These are phyloP conservation scores for Sinella curviseta DNA, from an alignment of 1,140 invertebrate genomes.

Conservation along the genomic window DNA sequence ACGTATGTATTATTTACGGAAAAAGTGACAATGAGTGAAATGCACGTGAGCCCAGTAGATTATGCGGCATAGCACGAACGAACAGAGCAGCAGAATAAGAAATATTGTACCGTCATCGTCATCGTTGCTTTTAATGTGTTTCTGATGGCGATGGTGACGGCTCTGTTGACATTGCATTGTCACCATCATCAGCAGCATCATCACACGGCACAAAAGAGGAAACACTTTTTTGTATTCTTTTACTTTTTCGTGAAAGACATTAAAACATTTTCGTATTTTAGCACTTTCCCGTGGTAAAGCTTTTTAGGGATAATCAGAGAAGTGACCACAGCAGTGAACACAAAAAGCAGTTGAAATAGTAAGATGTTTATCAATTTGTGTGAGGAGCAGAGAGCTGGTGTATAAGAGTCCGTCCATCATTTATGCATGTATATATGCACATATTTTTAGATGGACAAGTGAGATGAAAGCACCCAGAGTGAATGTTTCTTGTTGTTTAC, in stretches of 20 bases:
- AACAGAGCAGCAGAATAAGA: background rate
- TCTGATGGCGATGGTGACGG: background rate
- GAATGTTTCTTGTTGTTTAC: constrained; percentile 3
- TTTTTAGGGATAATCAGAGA: too few relatives aligned
- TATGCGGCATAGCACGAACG: background rate
- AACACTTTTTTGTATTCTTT: too few relatives aligned
- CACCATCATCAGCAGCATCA: background rate
- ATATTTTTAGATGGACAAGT: constrained; percentile 12
- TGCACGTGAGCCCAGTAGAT: background rate
- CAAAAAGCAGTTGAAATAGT: too few relatives aligned
- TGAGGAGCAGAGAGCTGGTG: too few relatives aligned
- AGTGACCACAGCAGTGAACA: too few relatives aligned
- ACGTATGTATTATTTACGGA: background rate
- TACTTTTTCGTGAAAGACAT: too few relatives aligned
- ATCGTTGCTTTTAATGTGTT: background rate
- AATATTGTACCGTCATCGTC: background rate
- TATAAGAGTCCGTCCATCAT: too few relatives aligned
- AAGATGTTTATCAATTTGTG: too few relatives aligned
- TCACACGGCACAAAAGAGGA: too few relatives aligned
- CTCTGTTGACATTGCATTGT: constrained; percentile 16
- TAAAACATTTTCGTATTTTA: background rate
- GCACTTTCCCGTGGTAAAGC: too few relatives aligned
- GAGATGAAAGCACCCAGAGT: constrained; percentile 4
- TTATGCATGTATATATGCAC: background rate
- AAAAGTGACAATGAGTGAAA: background rate